These are phyloP conservation scores for Osmerus eperlanus DNA, from an alignment of 2,113 vertebrate genomes.

Conservation along the genomic window DNA sequence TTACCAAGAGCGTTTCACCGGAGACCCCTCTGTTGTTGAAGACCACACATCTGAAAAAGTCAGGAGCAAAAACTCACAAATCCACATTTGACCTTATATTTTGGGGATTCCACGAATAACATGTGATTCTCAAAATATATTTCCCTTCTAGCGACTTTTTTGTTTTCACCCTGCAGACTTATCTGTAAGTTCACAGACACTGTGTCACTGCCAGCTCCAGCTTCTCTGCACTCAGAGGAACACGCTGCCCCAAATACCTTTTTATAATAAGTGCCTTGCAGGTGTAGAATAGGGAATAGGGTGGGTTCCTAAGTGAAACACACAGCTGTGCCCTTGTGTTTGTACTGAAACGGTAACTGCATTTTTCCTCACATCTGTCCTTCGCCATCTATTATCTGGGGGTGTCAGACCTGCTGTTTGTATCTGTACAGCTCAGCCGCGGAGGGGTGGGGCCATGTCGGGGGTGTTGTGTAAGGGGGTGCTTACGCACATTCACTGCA, in stretches of 20 bases:
- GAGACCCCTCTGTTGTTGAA: slow-evolving; percentile 83
- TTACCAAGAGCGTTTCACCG: slow-evolving; percentile 94
- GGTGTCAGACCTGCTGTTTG: slow-evolving; percentile 41
- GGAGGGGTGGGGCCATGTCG: slow-evolving; percentile 32
- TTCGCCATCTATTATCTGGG: slow-evolving; percentile 45
- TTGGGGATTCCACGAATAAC: not conserved
- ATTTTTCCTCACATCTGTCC: slow-evolving; percentile 26
- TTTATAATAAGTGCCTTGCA: slow-evolving; percentile 19
- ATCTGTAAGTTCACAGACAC: not conserved
- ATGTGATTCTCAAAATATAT: not conserved
- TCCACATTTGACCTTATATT: not conserved
- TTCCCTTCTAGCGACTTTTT: not conserved
- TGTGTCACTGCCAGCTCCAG: not conserved
- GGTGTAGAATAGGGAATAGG: slow-evolving; percentile 5
- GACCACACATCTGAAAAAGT: slow-evolving; percentile 88
- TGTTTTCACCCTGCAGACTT: not conserved
- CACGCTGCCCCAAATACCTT: slow-evolving; percentile 24
- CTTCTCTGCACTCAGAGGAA: slow-evolving; percentile 8
- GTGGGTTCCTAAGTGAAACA: slow-evolving; percentile 13
- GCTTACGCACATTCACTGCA: slow-evolving; percentile 50
- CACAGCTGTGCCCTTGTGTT: slow-evolving; percentile 28
- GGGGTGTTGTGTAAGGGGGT: slow-evolving; percentile 5
- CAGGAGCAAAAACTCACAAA: slow-evolving; percentile 34
- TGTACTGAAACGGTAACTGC: slow-evolving; percentile 17
- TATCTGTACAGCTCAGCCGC: slow-evolving; percentile 42